A percentile compares a stretch with the other conserved stretches of the same genome.
These are phyloP conservation scores for Pachypanchax playfairii DNA, from an alignment of 2,113 vertebrate genomes.

Conservation along the genomic window DNA sequence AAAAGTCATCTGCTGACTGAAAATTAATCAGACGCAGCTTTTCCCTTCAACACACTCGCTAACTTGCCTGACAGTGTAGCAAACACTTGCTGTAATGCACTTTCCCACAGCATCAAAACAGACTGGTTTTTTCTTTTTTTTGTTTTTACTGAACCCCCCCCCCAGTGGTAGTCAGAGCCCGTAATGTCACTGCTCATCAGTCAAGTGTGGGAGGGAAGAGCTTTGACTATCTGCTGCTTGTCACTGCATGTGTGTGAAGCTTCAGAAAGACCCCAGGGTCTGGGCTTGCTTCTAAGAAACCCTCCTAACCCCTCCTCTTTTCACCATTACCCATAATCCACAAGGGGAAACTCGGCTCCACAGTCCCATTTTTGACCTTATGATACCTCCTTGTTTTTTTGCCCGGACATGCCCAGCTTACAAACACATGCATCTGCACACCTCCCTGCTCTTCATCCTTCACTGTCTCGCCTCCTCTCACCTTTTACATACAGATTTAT, in stretches of 20 bases:
- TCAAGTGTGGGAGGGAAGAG: slow-evolving; percentile 56
- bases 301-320: neutral
- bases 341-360: slow-evolving; percentile 17
- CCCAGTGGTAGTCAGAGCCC: slow-evolving; percentile 44
- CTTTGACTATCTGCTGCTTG: slow-evolving; percentile 65
- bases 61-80: slow-evolving; percentile 9
- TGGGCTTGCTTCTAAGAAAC: slow-evolving; percentile 37
- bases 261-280: slow-evolving; percentile 49
- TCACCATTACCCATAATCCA: slow-evolving; percentile 27
- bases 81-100: slow-evolving; percentile 22
- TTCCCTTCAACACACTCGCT: slow-evolving; percentile 10
- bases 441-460: too few species aligned
- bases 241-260: slow-evolving; percentile 53
- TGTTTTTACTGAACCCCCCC: slow-evolving; percentile 43
- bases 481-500: slow-evolving; percentile 30
- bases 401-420: slow-evolving; percentile 24
- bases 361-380: slow-evolving; percentile 39
- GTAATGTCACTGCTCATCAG: slow-evolving; percentile 67
- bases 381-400: slow-evolving; percentile 26
- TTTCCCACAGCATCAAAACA: slow-evolving; percentile 47
- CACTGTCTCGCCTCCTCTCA: slow-evolving; percentile 3
- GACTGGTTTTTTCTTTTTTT: slow-evolving; percentile 9
- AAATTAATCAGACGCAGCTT: slow-evolving; percentile 53
- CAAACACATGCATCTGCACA: too few species aligned
- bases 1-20: slow-evolving; percentile 31